Percentiles rank a stretch among this genome's conserved stretches.
These are phyloP conservation scores for Calonectris borealis DNA, from an alignment of 2,113 vertebrate genomes.

Conservation along the genomic window DNA sequence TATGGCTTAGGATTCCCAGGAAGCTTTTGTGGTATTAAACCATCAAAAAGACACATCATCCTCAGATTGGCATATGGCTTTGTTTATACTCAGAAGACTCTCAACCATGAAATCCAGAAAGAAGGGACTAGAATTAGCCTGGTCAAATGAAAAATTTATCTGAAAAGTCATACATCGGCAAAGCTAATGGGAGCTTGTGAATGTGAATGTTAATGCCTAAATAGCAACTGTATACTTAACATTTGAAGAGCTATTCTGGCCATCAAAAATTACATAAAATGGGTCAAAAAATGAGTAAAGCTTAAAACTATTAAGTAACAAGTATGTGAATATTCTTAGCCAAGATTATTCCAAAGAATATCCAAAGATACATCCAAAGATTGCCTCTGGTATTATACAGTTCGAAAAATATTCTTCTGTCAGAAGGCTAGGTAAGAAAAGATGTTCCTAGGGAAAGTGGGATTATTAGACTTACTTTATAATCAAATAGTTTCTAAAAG, in stretches of 20 bases:
- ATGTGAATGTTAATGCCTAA: not conserved
- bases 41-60: not conserved
- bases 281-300: not conserved
- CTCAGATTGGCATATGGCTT: not conserved
- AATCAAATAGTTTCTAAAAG: not conserved
- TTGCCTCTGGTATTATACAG: not conserved
- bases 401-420: not conserved
- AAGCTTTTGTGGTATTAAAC: not conserved
- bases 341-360: not conserved
- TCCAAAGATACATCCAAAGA: not conserved
- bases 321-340: not conserved
- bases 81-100: not conserved
- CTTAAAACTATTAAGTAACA: not conserved
- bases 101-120: not conserved
- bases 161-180: not conserved
- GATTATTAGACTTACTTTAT: not conserved
- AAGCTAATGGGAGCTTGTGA: not conserved
- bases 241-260: not conserved
- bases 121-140: not conserved
- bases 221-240: not conserved
- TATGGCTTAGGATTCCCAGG: not conserved
- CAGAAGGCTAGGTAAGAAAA: not conserved
- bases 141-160: not conserved
- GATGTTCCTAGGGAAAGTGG: not conserved
- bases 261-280: not conserved